These are phyloP conservation scores for Dorcus parallelipipedus DNA, from an alignment of 2,888 invertebrate species.

Conservation along the genomic window DNA sequence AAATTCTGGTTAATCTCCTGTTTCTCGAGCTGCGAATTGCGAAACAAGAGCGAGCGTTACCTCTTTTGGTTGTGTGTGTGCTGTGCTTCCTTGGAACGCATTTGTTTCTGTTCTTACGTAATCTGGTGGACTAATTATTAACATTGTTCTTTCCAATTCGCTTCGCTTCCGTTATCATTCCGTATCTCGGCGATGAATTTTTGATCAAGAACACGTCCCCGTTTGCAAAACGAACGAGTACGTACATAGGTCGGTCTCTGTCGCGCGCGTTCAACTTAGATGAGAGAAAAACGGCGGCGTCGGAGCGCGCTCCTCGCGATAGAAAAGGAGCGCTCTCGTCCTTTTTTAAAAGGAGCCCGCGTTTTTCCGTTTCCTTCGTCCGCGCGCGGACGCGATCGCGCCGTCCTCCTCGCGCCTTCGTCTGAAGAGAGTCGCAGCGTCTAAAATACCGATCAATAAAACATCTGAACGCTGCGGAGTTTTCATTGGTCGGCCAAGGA, in stretches of 20 bases:
- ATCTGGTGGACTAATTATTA: no score
- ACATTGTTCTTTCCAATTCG: no score
- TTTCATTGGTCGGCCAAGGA: slow-evolving; percentile 49
- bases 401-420: slow-evolving; percentile 31
- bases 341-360: slow-evolving; percentile 24
- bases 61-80: no score
- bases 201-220: slow-evolving; percentile 2
- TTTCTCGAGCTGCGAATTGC: no score
- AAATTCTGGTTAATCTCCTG: no score
- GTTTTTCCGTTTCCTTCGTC: slow-evolving; percentile 23
- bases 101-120: no score
- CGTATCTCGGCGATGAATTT: no score
- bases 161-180: no score
- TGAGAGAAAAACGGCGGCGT: slow-evolving; percentile 16
- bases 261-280: slow-evolving; percentile 14
- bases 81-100: no score
- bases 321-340: slow-evolving; percentile 29
- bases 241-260: slow-evolving; percentile 6
- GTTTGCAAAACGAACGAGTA: slow-evolving; percentile 38
- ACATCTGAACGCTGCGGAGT: slow-evolving; percentile 43
- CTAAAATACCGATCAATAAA: slow-evolving; percentile 49
- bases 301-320: slow-evolving; percentile 20
- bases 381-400: slow-evolving; percentile 18
- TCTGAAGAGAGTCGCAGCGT: slow-evolving; percentile 43
- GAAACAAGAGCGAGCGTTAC: no score